These are phyloP conservation scores for Auanema freiburgensis DNA, from an alignment of 2,888 invertebrate genomes.

Conservation along the genomic window DNA sequence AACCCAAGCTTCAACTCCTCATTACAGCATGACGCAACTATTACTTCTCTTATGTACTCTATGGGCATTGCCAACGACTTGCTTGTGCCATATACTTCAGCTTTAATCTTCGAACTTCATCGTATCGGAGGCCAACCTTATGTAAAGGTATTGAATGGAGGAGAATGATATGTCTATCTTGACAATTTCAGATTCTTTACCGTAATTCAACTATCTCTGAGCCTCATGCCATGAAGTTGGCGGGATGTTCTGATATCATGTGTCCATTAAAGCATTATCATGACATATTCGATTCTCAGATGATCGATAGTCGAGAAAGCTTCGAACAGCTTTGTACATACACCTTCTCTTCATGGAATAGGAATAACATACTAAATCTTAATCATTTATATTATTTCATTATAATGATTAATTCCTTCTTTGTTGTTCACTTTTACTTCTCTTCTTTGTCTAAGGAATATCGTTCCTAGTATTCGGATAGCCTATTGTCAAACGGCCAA, in stretches of 20 bases:
- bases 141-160: conserved; percentile 19
- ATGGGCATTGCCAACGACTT: conserved; percentile 39
- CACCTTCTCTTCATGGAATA: no score
- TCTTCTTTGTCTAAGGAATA: no score
- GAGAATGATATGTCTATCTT: no score
- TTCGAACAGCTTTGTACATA: no score
- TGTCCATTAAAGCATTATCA: conserved; percentile 23
- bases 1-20: no score
- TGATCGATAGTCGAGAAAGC: not conserved
- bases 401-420: no score
- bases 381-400: no score
- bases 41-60: conserved; percentile 45
- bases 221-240: conserved; percentile 21
- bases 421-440: no score
- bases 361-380: no score
- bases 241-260: conserved; percentile 22
- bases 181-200: conserved; percentile 26
- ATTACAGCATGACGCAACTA: conserved; percentile 48
- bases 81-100: conserved; percentile 42
- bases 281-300: conserved; percentile 9
- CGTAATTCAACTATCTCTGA: conserved; percentile 19
- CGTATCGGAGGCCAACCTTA: conserved; percentile 15
- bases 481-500: no score
- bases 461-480: no score
- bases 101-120: conserved; percentile 41